Percentiles rank a stretch among this genome's conserved stretches.
Evolutionary conservation across 2,888 invertebrate genomes (phyloP).

Genomic region (Galerucella nymphaeae): DNA sequence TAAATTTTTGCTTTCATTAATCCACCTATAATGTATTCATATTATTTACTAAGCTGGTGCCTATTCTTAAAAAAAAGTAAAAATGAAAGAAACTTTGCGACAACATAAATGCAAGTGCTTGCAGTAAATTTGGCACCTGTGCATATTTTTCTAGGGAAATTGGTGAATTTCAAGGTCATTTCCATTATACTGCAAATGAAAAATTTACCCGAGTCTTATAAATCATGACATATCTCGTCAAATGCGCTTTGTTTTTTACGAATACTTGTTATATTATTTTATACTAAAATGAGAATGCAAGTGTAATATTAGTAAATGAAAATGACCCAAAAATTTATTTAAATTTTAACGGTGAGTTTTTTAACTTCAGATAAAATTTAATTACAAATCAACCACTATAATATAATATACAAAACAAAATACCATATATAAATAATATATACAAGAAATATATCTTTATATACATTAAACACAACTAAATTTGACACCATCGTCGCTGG

Average conservation of each 20-base stretch:
- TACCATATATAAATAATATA: constrained; percentile 43
- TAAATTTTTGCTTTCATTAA: not conserved
- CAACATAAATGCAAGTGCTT: not conserved
- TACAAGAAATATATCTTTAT: constrained; percentile 37
- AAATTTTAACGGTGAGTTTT: constrained; percentile 12
- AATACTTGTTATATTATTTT: too few relatives aligned
- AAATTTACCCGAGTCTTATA: too few relatives aligned
- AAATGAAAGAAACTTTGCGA: not conserved
- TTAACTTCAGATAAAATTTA: constrained; percentile 33
- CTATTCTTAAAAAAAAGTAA: not conserved
- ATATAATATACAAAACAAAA: constrained; percentile 43
- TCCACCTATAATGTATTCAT: not conserved
- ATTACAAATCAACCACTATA: constrained; percentile 39
- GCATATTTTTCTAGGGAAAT: constrained; percentile 5
- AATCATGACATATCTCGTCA: too few relatives aligned
- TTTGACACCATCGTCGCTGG: constrained; percentile 92
- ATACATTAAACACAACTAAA: constrained; percentile 80
- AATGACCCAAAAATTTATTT: not conserved
- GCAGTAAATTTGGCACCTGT: constrained; percentile 21
- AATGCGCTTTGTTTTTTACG: too few relatives aligned
- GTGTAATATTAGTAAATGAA: not conserved
- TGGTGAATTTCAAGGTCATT: constrained; percentile 6
- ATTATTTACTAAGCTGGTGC: not conserved
- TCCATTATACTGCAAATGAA: not conserved
- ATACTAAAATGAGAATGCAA: too few relatives aligned